Conservation (phyloP, 2,888 invertebrate species). For the Tetragnatha montana region DNA sequence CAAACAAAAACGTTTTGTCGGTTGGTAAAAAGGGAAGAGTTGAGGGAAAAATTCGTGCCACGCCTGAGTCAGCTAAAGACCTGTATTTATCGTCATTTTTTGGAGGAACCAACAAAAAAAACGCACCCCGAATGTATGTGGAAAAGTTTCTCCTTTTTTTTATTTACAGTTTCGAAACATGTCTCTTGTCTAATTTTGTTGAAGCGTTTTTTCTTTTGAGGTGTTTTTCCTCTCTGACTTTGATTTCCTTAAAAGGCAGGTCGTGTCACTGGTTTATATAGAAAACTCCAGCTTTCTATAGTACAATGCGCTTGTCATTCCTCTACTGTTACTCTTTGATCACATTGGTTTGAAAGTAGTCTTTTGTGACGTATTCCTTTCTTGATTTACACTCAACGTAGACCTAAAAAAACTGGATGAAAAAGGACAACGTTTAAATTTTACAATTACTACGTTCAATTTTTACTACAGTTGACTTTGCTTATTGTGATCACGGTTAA, state of each 20-base stretch:
- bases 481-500: no score
- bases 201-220: conserved; percentile 26
- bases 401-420: neutral
- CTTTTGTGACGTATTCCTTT: neutral
- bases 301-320: no score
- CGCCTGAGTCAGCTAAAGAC: conserved; percentile 64
- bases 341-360: neutral
- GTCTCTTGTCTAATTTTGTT: conserved; percentile 47
- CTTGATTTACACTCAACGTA: neutral
- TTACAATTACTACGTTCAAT: no score
- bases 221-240: conserved; percentile 11
- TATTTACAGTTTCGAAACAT: conserved; percentile 36
- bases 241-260: neutral
- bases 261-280: neutral
- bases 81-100: conserved; percentile 41
- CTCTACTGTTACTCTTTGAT: no score
- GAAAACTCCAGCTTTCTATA: no score
- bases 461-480: no score
- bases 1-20: conserved; percentile 54
- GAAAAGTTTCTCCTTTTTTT: conserved; percentile 27
- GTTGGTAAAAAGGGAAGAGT: conserved; percentile 39
- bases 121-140: conserved; percentile 11
- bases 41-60: conserved; percentile 48
- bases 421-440: neutral
- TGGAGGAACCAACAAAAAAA: conserved; percentile 26